Conservation (phyloP, 2,113 vertebrate genomes). For the Heterocephalus glaber region DNA sequence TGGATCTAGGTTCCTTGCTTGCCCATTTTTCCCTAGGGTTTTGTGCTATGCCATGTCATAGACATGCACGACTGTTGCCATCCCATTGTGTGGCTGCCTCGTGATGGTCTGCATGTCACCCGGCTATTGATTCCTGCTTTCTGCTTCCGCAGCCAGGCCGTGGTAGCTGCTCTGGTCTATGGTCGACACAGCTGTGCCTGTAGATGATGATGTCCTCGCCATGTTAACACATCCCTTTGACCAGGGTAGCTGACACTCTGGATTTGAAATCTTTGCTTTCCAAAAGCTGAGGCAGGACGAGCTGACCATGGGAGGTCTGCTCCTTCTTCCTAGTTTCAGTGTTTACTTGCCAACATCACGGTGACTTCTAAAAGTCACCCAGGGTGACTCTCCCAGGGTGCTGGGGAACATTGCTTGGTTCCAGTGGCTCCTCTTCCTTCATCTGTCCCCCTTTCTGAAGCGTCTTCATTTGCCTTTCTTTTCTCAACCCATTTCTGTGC, state of each 20-base stretch:
- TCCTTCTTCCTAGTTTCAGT: neutral
- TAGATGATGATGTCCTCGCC: fast-evolving
- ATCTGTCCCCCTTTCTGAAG: neutral
- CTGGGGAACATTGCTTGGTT: neutral
- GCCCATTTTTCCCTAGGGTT: neutral
- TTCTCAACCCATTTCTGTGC: neutral
- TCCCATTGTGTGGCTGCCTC: neutral
- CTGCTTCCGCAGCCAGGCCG: fast-evolving
- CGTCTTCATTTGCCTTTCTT: neutral
- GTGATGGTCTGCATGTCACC: fast-evolving
- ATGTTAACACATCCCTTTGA: neutral
- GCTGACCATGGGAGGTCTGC: neutral
- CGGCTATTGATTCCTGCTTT: neutral
- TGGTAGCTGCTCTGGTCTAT: fast-evolving
- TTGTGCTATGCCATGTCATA: neutral
- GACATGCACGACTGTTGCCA: neutral
- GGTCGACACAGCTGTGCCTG: too few species aligned
- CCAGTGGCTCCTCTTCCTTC: neutral
- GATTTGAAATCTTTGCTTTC: neutral
- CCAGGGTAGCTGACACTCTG: neutral
- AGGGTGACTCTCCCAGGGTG: too few species aligned
- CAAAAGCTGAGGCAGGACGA: fast-evolving
- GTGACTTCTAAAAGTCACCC: neutral
- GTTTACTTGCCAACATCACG: neutral
- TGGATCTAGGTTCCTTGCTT: neutral